These are phyloP conservation scores for Tokudaia muenninki DNA, from an alignment of 2,797 vertebrate species.

Conservation along the genomic window DNA sequence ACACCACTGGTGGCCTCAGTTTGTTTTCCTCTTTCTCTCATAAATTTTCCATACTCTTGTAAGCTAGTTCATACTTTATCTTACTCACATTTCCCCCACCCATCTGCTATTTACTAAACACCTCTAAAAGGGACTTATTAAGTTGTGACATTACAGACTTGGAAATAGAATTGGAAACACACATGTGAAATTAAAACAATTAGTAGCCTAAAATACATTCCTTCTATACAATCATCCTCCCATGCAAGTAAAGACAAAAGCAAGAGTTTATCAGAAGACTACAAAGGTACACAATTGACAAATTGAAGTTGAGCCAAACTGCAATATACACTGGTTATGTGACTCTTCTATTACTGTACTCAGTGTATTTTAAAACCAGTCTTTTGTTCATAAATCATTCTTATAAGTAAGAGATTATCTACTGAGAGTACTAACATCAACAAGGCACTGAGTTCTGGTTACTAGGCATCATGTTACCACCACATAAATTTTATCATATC, in stretches of 20 bases:
- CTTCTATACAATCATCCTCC: neutral
- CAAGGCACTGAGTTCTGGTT: neutral
- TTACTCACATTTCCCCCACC: neutral
- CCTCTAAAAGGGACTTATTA: neutral
- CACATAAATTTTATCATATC: neutral
- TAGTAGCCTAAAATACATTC: neutral
- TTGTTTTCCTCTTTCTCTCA: neutral
- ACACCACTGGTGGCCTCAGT: neutral
- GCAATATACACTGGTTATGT: neutral
- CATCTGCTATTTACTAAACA: neutral
- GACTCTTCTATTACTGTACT: neutral
- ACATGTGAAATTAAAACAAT: neutral
- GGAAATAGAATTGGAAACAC: neutral
- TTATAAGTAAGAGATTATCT: neutral
- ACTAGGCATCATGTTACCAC: neutral
- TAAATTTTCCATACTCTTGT: neutral
- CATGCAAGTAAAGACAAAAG: neutral
- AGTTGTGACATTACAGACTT: neutral
- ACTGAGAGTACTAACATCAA: neutral
- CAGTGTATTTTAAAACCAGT: neutral
- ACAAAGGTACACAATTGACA: neutral
- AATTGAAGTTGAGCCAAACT: neutral
- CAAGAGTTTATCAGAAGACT: neutral
- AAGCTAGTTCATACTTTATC: neutral
- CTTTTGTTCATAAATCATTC: constrained; percentile 41